Conservation (phyloP, 1,140 invertebrate species). For the Hyphantria cunea region DNA sequence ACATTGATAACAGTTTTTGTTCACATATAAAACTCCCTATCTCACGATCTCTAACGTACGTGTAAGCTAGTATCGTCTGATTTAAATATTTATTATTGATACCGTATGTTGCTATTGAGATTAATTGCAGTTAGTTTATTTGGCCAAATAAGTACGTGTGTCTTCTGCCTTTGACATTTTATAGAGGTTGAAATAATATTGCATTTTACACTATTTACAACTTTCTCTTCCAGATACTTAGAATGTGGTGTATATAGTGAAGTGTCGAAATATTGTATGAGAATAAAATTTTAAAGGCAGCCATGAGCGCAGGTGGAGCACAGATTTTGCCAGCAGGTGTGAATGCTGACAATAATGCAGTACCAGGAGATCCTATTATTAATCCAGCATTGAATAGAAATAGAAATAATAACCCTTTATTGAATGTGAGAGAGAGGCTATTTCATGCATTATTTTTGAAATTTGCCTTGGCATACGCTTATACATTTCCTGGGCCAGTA, state of each 20-base stretch:
- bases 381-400: conserved; percentile 79
- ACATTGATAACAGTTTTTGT: conserved; percentile 3
- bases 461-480: conserved; percentile 93
- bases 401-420: conserved; percentile 85
- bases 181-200: too few species aligned
- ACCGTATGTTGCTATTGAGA: conserved; percentile 4
- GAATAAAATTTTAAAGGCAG: conserved; percentile 33
- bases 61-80: too few species aligned
- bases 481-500: conserved; percentile 92
- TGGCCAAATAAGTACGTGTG: conserved; percentile 35
- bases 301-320: conserved; percentile 65
- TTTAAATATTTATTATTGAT: background rate
- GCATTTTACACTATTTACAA: conserved; percentile 2
- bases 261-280: conserved; percentile 10
- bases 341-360: conserved; percentile 81
- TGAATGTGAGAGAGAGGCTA: conserved; percentile 94
- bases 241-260: conserved; percentile 29
- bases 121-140: conserved; percentile 24
- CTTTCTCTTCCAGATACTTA: conserved; percentile 46
- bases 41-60: too few species aligned
- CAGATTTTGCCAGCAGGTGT: conserved; percentile 68
- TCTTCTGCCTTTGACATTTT: conserved; percentile 42
- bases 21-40: background rate
- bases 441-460: conserved; percentile 98
- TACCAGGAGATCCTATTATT: conserved; percentile 78